These are phyloP conservation scores for Eilema sororculum DNA, from an alignment of 2,888 invertebrate species.

Conservation along the genomic window DNA sequence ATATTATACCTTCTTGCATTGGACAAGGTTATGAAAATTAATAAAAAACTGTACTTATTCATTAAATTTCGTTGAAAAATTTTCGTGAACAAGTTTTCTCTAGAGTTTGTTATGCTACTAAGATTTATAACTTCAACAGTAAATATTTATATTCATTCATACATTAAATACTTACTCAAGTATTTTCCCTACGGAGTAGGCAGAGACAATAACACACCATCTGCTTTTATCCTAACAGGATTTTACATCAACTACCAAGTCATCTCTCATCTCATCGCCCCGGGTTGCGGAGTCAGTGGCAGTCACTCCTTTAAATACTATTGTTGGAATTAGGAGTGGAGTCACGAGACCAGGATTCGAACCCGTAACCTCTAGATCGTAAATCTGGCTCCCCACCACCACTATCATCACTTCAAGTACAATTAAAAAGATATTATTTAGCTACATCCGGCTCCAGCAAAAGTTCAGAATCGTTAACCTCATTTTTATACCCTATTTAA, in stretches of 20 bases:
- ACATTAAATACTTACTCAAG: no score
- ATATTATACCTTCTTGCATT: background rate
- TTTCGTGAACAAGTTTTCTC: background rate
- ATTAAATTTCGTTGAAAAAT: background rate
- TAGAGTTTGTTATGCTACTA: background rate
- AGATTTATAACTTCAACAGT: background rate
- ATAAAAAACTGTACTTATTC: background rate
- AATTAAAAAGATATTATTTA: background rate
- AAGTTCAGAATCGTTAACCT: constrained; percentile 12
- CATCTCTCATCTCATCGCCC: no score
- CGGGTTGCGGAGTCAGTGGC: no score
- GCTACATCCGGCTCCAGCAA: background rate
- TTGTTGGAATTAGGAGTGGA: no score
- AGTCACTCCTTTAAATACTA: no score
- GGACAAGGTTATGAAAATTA: background rate
- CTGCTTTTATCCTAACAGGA: no score
- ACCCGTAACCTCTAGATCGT: no score
- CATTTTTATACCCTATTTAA: constrained; percentile 13
- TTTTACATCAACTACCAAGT: no score
- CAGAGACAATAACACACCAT: no score
- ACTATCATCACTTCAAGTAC: background rate
- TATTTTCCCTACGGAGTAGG: no score
- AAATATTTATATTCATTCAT: no score
- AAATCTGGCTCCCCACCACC: background rate
- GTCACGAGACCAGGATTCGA: no score